Percentiles rank a stretch among this genome's conserved stretches.
Conservation (phyloP, 2,113 vertebrate genomes). For the Scomber colias region DNA sequence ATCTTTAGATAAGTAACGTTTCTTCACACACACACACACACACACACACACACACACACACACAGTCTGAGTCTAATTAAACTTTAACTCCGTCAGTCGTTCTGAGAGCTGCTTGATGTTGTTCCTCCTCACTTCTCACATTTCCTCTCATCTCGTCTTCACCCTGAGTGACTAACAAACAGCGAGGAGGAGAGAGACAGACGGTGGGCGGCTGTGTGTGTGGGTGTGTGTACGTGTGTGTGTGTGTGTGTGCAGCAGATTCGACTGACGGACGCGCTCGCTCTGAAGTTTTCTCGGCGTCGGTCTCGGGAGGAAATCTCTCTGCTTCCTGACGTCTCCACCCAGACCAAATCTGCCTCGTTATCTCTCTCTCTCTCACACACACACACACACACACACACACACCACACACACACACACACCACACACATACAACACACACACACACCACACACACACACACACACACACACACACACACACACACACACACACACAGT, state of each 20-base stretch:
- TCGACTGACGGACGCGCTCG: neutral
- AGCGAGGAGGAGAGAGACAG: conserved; percentile 34
- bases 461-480: too few species aligned
- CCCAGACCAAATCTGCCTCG: neutral
- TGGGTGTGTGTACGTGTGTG: neutral
- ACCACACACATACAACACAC: too few species aligned
- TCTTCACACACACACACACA: too few species aligned
- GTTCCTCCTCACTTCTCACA: conserved; percentile 36
- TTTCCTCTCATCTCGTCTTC: conserved; percentile 33
- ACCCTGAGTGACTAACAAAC: conserved; percentile 44
- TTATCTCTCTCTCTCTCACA: neutral
- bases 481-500: too few species aligned
- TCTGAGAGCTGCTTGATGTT: neutral
- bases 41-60: too few species aligned
- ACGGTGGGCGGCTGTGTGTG: conserved; percentile 40
- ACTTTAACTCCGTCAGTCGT: too few species aligned
- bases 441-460: too few species aligned
- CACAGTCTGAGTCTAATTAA: too few species aligned
- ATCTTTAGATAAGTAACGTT: too few species aligned
- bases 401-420: too few species aligned
- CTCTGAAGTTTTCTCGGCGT: conserved; percentile 12
- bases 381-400: too few species aligned
- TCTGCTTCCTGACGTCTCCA: conserved; percentile 19
- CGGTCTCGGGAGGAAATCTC: conserved; percentile 13
- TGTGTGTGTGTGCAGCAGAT: neutral